Evolutionary conservation across 2,888 invertebrate genomes (phyloP), one percentile per base, ranked within the genome.

Genomic region (Orchesella flavescens): DNA sequence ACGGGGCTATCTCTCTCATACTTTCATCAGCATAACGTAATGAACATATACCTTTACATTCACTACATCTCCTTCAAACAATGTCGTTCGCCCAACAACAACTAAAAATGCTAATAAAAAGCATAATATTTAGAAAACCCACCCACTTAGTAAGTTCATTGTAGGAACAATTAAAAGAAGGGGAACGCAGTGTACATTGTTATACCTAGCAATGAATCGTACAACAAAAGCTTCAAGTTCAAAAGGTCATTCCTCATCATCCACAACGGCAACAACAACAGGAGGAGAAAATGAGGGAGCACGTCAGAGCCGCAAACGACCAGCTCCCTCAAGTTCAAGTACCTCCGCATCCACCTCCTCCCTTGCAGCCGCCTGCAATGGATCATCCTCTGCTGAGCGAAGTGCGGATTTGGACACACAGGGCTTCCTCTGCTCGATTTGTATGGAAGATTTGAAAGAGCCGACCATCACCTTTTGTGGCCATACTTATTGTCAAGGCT

Each of bases 381-480:
- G 19, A n/a, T n/a, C 7, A 49, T 1, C 4, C 12, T n/a, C 23
- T 23, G 21, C 21, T 44, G 43, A n/a, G 15, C 66, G 49, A 1
- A 49, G 17, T n/a, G 49, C 24, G 24, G 43, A 55, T 43, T 53
- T 57, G 15, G 53, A 72, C 17, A 49, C 57, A 23, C 68, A 84
- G 13, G 88, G 88, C 46, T 87, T 87, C 89, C 91, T 93, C 73
- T 95, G 97, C 89, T 95, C 96, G 0, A 94, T 97, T 74, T 97
- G 97, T 91, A 95, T 96, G 90, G 95, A 96, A 90, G 91, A 95
- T 68, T 95, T 97, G 84, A 94, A 94, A 87, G 96, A 96, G 90
- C 96, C 97, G 0, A 94, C 96, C 90, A 96, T 97, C 89, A 97
- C 97, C 0, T 93, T 94, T 87, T 97, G 97, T 91, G 97, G 97